Base-by-base conservation (phyloP, 2,797 vertebrate genomes). In the Amazonetta brasiliensis region DNA sequence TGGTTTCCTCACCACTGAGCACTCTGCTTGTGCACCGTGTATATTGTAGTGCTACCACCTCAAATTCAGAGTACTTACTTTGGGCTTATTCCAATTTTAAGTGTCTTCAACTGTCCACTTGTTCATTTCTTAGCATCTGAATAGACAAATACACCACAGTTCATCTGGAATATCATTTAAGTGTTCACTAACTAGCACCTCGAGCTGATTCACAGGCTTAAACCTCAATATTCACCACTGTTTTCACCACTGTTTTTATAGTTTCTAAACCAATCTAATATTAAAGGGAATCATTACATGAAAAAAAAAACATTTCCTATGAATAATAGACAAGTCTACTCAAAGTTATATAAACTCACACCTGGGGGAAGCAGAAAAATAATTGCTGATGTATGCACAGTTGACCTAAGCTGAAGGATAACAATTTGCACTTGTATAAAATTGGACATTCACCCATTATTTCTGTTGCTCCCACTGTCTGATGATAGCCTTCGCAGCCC, bases 381-480 rank as follows among this genome's bases (percentile, higher is more conserved):
- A 93, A 90, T 92, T 87, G 84, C 66, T 76, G 52, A 58, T 59
- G n/a, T 23, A 43, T 25, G 7, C 60, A 43, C 8, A 54, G 62
- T 64, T 84, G 76, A 90, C 64, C 85, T 68, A 87, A 95, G 76
- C 75, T 94, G 83, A 73, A 81, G 64, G 54, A 92, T 64, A 60
- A 77, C 78, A 92, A 68, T 67, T 77, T n/a, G 16, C 75, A 52
- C 83, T 90, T 5, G 10, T 26, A 54, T 44, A 84, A 88, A 94
- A 63, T 35, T 93, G 93, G 91, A 79, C 88, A 91, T 66, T 82
- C 48, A 67, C 55, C 64, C 93, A 52, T 95, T 92, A 93, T 87
- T 94, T 89, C 75, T 93, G 59, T 25, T 94, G 84, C 84, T 96
- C 95, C 41, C 75, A 50, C 82, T 55, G 33, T 62, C 92, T 90